A percentile compares a stretch with the other conserved stretches of the same genome.
Evolutionary conservation across 2,888 invertebrate genomes (phyloP).

Genomic region (Aelia acuminata): DNA sequence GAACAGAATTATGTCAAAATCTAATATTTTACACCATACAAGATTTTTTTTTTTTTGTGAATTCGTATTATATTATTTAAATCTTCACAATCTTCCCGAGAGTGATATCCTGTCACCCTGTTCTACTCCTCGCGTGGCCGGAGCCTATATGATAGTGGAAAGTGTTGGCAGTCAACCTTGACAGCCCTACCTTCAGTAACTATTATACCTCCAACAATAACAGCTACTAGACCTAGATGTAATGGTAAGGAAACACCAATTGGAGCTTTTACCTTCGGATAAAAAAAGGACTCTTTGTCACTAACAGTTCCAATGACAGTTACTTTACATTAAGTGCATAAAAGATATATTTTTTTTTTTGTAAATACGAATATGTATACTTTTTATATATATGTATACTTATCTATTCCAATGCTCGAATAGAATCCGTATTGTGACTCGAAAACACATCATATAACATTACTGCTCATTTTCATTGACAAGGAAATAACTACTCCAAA

Average conservation of each 20-base stretch:
- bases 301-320: neutral
- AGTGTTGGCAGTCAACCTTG: slow-evolving; percentile 33
- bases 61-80: too few relatives aligned
- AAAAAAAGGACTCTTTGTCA: neutral
- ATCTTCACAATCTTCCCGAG: neutral
- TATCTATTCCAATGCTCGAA: neutral
- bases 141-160: slow-evolving; percentile 28
- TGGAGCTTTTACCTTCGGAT: slow-evolving; percentile 8
- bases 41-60: too few relatives aligned
- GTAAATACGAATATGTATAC: neutral
- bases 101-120: neutral
- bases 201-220: slow-evolving; percentile 44
- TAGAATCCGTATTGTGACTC: neutral
- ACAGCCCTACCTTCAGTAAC: slow-evolving; percentile 32
- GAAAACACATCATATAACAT: neutral
- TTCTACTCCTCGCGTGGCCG: neutral
- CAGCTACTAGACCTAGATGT: slow-evolving; percentile 16
- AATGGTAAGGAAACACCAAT: slow-evolving; percentile 18
- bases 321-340: neutral
- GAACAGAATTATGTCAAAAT: too few relatives aligned
- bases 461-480: neutral
- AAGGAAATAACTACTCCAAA: neutral
- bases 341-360: neutral
- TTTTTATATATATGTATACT: neutral
- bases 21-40: too few relatives aligned